A percentile compares a stretch with the other conserved stretches of the same genome.
Evolutionary conservation across 2,113 vertebrate species (phyloP).

Genomic region (Catharus fuscescens): DNA sequence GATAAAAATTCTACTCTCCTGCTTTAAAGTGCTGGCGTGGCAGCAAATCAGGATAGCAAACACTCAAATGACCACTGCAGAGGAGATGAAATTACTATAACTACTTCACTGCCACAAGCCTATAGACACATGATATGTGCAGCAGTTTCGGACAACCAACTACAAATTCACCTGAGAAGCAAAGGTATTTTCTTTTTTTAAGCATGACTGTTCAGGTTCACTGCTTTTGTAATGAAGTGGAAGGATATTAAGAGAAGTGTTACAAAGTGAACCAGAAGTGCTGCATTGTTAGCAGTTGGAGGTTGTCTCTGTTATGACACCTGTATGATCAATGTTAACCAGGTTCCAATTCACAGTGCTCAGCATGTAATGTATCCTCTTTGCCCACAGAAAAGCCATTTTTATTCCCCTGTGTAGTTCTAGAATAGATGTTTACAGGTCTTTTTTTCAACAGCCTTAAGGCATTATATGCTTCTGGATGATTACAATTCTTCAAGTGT

Average conservation of each 20-base stretch:
- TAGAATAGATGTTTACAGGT: neutral
- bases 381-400: neutral
- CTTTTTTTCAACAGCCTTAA: neutral
- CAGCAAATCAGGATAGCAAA: neutral
- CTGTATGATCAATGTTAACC: neutral
- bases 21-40: neutral
- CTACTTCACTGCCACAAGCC: neutral
- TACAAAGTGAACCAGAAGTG: neutral
- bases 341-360: neutral
- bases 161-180: neutral
- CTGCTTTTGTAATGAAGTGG: neutral
- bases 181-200: neutral
- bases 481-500: neutral
- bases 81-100: neutral
- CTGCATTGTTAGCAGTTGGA: neutral
- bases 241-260: neutral
- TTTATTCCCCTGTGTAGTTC: neutral
- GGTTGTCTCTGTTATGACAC: neutral
- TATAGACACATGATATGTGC: neutral
- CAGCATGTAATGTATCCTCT: neutral
- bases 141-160: neutral
- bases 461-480: neutral
- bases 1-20: neutral
- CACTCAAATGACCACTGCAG: neutral
- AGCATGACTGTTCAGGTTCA: neutral